These are phyloP conservation scores for Festucalex cinctus DNA, from an alignment of 2,113 vertebrate genomes.

Conservation along the genomic window DNA sequence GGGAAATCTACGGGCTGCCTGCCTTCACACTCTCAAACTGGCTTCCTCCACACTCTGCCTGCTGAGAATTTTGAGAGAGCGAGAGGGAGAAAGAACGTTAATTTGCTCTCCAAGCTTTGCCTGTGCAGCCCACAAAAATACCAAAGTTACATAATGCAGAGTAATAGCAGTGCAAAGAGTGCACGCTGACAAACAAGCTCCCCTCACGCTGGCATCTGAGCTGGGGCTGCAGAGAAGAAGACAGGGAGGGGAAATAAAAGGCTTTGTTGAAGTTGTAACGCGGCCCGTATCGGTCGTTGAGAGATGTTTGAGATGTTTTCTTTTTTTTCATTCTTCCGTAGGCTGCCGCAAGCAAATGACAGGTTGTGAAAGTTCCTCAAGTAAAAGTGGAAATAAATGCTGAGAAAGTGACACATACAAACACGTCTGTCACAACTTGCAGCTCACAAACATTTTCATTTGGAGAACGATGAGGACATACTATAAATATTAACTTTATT, in stretches of 20 bases:
- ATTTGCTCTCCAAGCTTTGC: conserved; percentile 26
- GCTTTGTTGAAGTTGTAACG: conserved; percentile 37
- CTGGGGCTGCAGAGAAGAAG: neutral
- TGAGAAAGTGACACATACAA: conserved; percentile 17
- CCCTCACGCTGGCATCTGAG: neutral
- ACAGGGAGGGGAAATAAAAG: neutral
- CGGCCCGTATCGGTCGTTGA: conserved; percentile 7
- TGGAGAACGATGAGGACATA: neutral
- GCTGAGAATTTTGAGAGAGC: neutral
- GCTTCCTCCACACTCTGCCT: conserved; percentile 45
- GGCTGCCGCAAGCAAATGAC: conserved; percentile 49
- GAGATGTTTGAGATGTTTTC: conserved; percentile 9
- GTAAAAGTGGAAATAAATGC: conserved; percentile 39
- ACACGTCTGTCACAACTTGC: neutral
- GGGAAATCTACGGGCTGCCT: conserved; percentile 42
- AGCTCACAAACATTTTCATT: conserved; percentile 4
- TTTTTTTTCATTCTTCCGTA: conserved; percentile 41
- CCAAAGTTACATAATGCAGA: conserved; percentile 47
- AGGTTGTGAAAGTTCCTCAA: conserved; percentile 42
- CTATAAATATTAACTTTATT: no score
- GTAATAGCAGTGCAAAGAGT: conserved; percentile 42
- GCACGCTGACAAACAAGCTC: conserved; percentile 26
- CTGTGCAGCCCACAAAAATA: conserved; percentile 34
- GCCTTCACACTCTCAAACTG: conserved; percentile 39
- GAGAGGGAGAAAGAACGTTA: conserved; percentile 28